Percentiles rank a stretch among this genome's conserved stretches.
phyloP scores from a whole-genome alignment of 2,797 vertebrate genomes.

The Chelmon rostratus region DNA sequence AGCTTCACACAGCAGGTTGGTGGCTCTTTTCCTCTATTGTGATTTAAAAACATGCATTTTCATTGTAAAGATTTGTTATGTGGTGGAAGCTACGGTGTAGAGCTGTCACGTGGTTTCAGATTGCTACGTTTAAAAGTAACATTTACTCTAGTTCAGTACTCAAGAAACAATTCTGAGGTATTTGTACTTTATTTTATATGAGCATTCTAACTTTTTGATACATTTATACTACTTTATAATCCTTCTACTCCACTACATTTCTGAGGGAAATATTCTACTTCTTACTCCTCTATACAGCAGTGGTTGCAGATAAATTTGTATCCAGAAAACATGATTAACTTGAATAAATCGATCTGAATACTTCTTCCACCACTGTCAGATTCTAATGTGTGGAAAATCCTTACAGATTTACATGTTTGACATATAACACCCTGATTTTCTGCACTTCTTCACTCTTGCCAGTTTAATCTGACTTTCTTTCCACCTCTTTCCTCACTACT shows the following conservation, averaged over 20 bases:
- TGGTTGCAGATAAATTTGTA: not conserved
- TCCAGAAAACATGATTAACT: not conserved
- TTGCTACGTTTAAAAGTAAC: not conserved
- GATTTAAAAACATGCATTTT: slow-evolving; percentile 2
- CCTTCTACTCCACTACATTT: not conserved
- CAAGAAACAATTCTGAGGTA: not conserved
- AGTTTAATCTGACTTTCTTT: slow-evolving; percentile 8
- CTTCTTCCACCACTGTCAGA: not conserved
- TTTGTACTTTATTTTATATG: not conserved
- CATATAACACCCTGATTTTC: slow-evolving; percentile 2
- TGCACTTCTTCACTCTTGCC: not conserved
- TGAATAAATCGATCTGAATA: not conserved
- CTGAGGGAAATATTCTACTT: not conserved
- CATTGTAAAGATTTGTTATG: not conserved
- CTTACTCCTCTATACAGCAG: not conserved
- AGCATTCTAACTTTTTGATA: not conserved
- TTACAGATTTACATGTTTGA: not conserved
- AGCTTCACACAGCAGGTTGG: slow-evolving; percentile 77
- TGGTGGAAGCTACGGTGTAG: not conserved
- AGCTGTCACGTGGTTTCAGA: not conserved
- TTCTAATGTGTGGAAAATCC: not conserved
- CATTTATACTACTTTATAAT: no score
- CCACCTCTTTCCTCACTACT: slow-evolving; percentile 14
- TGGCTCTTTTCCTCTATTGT: slow-evolving; percentile 33
- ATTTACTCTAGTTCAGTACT: not conserved